Conservation (phyloP, 2,888 invertebrate species). For the Cremastinae sp. region DNA sequence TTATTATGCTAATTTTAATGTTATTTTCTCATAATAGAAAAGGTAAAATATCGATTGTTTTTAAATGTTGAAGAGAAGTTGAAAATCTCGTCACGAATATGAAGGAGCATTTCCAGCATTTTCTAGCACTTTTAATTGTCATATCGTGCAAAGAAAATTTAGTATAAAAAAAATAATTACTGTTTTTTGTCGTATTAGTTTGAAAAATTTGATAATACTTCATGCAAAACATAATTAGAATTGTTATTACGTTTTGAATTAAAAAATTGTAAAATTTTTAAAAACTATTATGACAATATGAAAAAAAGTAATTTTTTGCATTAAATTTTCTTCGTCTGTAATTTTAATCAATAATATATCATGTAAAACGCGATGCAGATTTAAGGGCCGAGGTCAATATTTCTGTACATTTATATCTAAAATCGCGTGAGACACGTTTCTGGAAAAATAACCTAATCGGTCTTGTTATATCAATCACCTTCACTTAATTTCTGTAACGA, state of each 20-base stretch:
- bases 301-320: background rate
- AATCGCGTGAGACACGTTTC: conserved; percentile 34
- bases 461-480: conserved; percentile 31
- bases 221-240: no score
- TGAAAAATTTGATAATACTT: no score
- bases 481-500: conserved; percentile 28
- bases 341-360: background rate
- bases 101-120: no score
- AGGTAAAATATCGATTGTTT: background rate
- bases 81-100: no score
- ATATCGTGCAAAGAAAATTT: no score
- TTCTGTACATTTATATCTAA: conserved; percentile 1
- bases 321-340: background rate
- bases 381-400: background rate
- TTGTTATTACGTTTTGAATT: no score
- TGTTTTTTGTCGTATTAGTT: no score
- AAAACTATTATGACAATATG: background rate
- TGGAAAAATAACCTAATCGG: conserved; percentile 37
- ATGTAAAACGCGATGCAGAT: conserved; percentile 14
- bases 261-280: background rate
- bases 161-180: no score
- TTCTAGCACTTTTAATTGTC: no score
- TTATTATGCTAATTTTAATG: no score
- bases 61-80: no score
- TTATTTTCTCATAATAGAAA: background rate